Conservation (phyloP, 1,140 invertebrate genomes). For the Archivesica marissinica region DNA sequence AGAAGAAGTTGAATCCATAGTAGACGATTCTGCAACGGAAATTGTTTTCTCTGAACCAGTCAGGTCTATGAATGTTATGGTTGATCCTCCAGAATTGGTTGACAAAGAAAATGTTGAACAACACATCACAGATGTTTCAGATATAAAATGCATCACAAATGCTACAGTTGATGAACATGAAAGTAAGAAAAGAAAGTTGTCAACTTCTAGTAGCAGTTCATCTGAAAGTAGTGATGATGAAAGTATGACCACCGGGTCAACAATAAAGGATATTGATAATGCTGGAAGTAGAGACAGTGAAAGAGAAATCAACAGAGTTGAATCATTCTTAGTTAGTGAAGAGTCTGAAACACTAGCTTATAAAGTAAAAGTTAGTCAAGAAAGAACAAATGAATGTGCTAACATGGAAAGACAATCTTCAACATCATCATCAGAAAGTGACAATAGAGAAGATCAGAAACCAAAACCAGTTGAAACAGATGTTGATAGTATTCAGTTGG, state of each 20-base stretch:
- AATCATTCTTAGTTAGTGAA: slow-evolving; percentile 29
- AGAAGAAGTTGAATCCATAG: not conserved
- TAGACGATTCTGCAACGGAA: not conserved
- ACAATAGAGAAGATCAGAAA: not conserved
- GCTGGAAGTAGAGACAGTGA: not conserved
- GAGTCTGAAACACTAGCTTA: not conserved
- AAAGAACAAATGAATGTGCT: not conserved
- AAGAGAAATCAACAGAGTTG: slow-evolving; percentile 48
- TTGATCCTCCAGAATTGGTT: not conserved
- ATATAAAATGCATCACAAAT: not conserved
- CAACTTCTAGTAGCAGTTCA: not conserved
- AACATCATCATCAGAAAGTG: not conserved
- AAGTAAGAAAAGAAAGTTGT: not conserved
- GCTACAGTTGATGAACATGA: not conserved
- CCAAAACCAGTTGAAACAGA: not conserved
- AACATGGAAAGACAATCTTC: not conserved
- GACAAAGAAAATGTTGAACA: not conserved
- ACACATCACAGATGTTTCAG: not conserved
- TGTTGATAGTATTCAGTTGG: not conserved
- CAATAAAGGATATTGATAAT: not conserved
- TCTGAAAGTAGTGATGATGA: slow-evolving; percentile 1
- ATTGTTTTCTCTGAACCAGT: not conserved
- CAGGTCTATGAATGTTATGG: not conserved
- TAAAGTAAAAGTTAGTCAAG: not conserved
- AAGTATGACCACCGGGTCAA: not conserved